Evolutionary conservation across 2,797 vertebrate genomes (phyloP), one percentile per base, ranked within the genome.

Genomic region (Clarias laeviceps): DNA sequence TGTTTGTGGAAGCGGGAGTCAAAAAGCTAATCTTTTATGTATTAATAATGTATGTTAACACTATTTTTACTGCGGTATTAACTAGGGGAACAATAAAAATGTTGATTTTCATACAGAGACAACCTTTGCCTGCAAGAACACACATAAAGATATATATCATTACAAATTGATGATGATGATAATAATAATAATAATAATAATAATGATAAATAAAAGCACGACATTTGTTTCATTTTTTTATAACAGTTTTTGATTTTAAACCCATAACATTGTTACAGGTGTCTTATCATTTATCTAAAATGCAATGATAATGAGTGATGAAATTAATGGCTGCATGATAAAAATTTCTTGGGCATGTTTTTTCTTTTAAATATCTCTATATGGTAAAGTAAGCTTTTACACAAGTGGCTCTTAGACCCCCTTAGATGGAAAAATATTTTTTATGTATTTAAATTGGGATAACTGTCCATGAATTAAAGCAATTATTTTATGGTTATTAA

Each of bases 101-200:
- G 5, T 32, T 57, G 29, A 11, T 80, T 80, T 80, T 80, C 57
- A 50, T 72, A 27, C 76, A 79, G 57, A 62, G 54, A 80, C 66
- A 34, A 34, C 45, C 27, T 85, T 85, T 81, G 22, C 32, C 40
- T 85, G 69, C 45, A 81, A 56, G 59, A 80, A 61, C 40, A 54
- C 40, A 34, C 34, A 59, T 34, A 15, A 61, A 24, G 29, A 64
- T n/a, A n/a, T n/a, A 62, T 78, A 18, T 27, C 3, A 18, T 64
- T 65, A 45, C 0, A 29, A 17, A 65, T 65, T 24, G 18, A 65
- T 27, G 24, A n/a, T 62, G 8, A 77, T 27, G 17, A 77, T 57
- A 32, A 40, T 40, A 40, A 50, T 40, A 29, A 66, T 29, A 40
- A 27, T 64, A 18, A 61, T 27, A 27, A 78, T 59, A 34, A 50